Evolutionary conservation across 2,113 vertebrate genomes (phyloP).

Genomic region (Semicossyphus pulcher): DNA sequence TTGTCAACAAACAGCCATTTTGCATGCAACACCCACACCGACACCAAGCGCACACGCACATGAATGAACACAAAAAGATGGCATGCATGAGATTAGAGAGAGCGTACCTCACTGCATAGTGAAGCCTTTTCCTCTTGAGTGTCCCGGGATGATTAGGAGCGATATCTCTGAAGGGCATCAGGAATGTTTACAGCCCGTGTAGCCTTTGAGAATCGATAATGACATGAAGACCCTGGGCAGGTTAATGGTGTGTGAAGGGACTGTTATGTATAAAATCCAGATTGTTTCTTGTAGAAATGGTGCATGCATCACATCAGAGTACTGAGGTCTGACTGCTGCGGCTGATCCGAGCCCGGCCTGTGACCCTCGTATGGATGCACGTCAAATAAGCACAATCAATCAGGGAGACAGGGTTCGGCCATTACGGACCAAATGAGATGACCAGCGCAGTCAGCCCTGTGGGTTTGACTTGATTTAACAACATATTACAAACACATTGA

Average conservation of each 20-base stretch:
- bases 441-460: slow-evolving; percentile 46
- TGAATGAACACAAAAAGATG: slow-evolving; percentile 30
- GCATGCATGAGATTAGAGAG: slow-evolving; percentile 29
- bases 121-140: slow-evolving; percentile 44
- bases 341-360: slow-evolving; percentile 49
- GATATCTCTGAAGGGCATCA: slow-evolving; percentile 73
- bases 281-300: slow-evolving; percentile 71
- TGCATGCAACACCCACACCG: slow-evolving; percentile 33
- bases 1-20: slow-evolving; percentile 58
- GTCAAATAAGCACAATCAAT: slow-evolving; percentile 72
- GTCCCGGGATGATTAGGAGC: slow-evolving; percentile 65
- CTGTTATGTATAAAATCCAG: slow-evolving; percentile 69
- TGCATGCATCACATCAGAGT: slow-evolving; percentile 60
- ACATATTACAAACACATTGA: slow-evolving; percentile 57
- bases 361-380: slow-evolving; percentile 63
- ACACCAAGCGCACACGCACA: slow-evolving; percentile 14
- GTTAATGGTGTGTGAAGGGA: slow-evolving; percentile 79
- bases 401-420: slow-evolving; percentile 52
- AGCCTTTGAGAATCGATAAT: slow-evolving; percentile 77
- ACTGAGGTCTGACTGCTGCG: slow-evolving; percentile 66
- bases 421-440: slow-evolving; percentile 71
- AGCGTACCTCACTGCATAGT: slow-evolving; percentile 8
- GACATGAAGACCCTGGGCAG: slow-evolving; percentile 66
- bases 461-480: slow-evolving; percentile 68
- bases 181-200: slow-evolving; percentile 62